phyloP scores from a whole-genome alignment of 2,888 invertebrate genomes.

The Auanema sp. region DNA sequence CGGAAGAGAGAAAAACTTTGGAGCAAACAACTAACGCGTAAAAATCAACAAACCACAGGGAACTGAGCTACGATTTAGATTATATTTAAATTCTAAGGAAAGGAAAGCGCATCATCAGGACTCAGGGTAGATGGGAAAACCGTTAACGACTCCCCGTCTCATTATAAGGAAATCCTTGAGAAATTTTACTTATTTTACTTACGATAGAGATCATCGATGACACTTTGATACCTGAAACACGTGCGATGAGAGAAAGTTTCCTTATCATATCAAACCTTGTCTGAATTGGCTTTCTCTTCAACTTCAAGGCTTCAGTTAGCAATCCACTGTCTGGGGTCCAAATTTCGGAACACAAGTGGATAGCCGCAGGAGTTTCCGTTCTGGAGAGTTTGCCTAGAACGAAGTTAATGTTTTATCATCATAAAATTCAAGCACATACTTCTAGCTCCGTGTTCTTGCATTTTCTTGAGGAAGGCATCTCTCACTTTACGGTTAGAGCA shows the following conservation, averaged over 20 bases:
- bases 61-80: too few relatives aligned
- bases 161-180: too few relatives aligned
- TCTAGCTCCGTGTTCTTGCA: constrained; percentile 65
- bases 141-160: too few relatives aligned
- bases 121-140: too few relatives aligned
- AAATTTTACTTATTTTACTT: constrained; percentile 1
- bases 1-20: constrained; percentile 6
- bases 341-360: constrained; percentile 84
- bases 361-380: constrained; percentile 86
- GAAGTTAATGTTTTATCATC: constrained; percentile 4
- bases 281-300: constrained; percentile 74
- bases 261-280: constrained; percentile 10
- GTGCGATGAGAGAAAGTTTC: background rate
- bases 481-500: constrained; percentile 78
- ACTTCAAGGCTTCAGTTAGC: constrained; percentile 94
- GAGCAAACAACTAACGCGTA: background rate
- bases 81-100: too few relatives aligned
- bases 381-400: constrained; percentile 80
- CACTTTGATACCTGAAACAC: constrained; percentile 2
- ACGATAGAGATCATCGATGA: constrained; percentile 7
- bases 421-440: constrained; percentile 25
- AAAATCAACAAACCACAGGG: too few relatives aligned
- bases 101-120: too few relatives aligned
- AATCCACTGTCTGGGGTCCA: constrained; percentile 97
- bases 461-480: constrained; percentile 79